Percentiles rank a stretch among this genome's conserved stretches.
These are phyloP conservation scores for Lophius piscatorius DNA, from an alignment of 2,113 vertebrate species.

Conservation along the genomic window DNA sequence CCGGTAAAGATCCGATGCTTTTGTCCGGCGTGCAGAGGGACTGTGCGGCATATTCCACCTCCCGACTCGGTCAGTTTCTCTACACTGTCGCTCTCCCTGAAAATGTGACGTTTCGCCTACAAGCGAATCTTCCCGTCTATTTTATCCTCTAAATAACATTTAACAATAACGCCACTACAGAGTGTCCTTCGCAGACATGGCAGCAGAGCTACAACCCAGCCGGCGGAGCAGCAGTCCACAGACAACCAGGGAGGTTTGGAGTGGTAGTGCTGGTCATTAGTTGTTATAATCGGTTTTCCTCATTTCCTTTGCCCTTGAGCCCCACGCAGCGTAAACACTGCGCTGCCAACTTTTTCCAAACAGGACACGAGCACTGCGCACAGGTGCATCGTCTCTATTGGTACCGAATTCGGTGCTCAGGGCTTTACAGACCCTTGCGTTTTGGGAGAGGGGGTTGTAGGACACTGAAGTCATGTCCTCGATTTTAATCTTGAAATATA, in stretches of 20 bases:
- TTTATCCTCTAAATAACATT: neutral
- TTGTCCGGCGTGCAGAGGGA: conserved; percentile 32
- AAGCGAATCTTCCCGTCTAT: conserved; percentile 48
- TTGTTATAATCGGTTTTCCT: conserved; percentile 63
- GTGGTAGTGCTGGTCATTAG: conserved; percentile 51
- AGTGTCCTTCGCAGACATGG: conserved; percentile 42
- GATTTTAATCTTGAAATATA: no score
- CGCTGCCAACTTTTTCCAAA: conserved; percentile 77
- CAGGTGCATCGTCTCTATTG: conserved; percentile 63
- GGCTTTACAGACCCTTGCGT: conserved; percentile 4
- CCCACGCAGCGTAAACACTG: conserved; percentile 72
- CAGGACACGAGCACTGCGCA: conserved; percentile 61
- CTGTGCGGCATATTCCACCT: conserved; percentile 59
- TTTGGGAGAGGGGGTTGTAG: conserved; percentile 5
- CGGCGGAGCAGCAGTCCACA: conserved; percentile 13
- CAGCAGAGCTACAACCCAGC: conserved; percentile 21
- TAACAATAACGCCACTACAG: conserved; percentile 43
- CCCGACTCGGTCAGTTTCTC: conserved; percentile 48
- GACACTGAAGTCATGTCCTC: conserved; percentile 36
- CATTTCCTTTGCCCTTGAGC: conserved; percentile 80
- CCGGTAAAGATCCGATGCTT: conserved; percentile 31
- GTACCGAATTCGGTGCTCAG: conserved; percentile 8
- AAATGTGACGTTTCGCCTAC: conserved; percentile 62
- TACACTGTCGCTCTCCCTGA: conserved; percentile 52
- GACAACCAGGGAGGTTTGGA: conserved; percentile 18